These are phyloP conservation scores for Oxystoma pomonae DNA, from an alignment of 2,888 invertebrate species.

Conservation along the genomic window DNA sequence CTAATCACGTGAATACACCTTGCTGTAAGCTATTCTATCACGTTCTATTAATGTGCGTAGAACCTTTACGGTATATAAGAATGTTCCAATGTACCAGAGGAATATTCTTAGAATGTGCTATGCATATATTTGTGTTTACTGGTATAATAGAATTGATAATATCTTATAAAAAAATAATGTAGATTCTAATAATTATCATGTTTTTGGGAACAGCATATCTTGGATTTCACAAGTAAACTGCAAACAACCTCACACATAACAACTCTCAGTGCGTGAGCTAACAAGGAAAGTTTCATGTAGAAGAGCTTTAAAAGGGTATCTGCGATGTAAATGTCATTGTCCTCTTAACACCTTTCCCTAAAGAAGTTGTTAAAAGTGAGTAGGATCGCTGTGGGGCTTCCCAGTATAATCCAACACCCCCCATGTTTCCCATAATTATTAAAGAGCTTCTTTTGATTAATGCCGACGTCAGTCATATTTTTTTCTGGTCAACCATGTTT, in stretches of 20 bases:
- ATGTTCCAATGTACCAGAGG: no score
- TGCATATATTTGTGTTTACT: no score
- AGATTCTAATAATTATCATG: no score
- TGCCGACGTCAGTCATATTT: not conserved
- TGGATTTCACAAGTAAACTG: not conserved
- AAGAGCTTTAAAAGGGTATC: not conserved
- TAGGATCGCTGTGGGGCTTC: not conserved
- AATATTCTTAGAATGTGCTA: no score
- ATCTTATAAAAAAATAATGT: no score
- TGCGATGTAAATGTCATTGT: not conserved
- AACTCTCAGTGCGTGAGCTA: not conserved
- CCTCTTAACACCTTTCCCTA: not conserved
- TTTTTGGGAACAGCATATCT: no score
- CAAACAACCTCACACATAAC: not conserved
- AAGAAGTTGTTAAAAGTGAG: not conserved
- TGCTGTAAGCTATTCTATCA: no score
- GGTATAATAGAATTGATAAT: no score
- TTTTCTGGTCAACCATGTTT: not conserved
- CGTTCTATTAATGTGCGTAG: no score
- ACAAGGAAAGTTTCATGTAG: not conserved
- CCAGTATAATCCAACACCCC: not conserved
- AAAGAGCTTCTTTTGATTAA: not conserved
- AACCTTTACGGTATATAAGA: no score
- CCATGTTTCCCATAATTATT: not conserved
- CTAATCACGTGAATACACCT: no score